Evolutionary conservation across 2,797 vertebrate species (phyloP).

Genomic region (Euthynnus affinis): DNA sequence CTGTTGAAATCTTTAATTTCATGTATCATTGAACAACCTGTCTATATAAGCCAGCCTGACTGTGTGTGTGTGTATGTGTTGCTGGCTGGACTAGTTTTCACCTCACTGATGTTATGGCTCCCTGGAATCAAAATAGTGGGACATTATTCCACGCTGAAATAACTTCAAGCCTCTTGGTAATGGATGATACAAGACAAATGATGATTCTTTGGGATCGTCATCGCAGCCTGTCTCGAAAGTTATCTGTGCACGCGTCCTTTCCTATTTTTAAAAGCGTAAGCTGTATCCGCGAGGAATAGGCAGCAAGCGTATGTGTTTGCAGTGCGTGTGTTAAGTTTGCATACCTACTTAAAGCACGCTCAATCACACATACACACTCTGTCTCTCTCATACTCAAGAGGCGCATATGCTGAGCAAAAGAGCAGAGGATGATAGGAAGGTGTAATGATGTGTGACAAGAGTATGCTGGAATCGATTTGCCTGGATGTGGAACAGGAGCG

Average conservation of each 20-base stretch:
- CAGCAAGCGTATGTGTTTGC: slow-evolving; percentile 8
- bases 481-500: slow-evolving; percentile 36
- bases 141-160: slow-evolving; percentile 66
- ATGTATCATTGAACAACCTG: slow-evolving; percentile 86
- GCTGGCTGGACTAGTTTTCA: slow-evolving; percentile 66
- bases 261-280: slow-evolving; percentile 43
- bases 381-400: slow-evolving; percentile 22
- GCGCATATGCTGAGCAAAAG: slow-evolving; percentile 48
- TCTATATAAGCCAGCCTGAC: slow-evolving; percentile 72
- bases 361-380: slow-evolving; percentile 33
- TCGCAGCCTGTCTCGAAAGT: slow-evolving; percentile 26
- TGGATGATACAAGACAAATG: slow-evolving; percentile 65
- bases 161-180: slow-evolving; percentile 61
- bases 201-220: slow-evolving; percentile 41
- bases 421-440: slow-evolving; percentile 67
- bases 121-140: slow-evolving; percentile 63
- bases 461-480: slow-evolving; percentile 73
- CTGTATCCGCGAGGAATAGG: slow-evolving; percentile 28
- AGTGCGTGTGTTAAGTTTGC: slow-evolving; percentile 51
- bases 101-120: slow-evolving; percentile 69
- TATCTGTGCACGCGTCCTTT: slow-evolving; percentile 21
- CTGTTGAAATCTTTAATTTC: slow-evolving; percentile 84
- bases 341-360: slow-evolving; percentile 50
- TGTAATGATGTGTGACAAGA: slow-evolving; percentile 78
- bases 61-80: slow-evolving; percentile 38